Evolutionary conservation across 2,888 invertebrate genomes (phyloP).

Genomic region (Drosophila colorata): DNA sequence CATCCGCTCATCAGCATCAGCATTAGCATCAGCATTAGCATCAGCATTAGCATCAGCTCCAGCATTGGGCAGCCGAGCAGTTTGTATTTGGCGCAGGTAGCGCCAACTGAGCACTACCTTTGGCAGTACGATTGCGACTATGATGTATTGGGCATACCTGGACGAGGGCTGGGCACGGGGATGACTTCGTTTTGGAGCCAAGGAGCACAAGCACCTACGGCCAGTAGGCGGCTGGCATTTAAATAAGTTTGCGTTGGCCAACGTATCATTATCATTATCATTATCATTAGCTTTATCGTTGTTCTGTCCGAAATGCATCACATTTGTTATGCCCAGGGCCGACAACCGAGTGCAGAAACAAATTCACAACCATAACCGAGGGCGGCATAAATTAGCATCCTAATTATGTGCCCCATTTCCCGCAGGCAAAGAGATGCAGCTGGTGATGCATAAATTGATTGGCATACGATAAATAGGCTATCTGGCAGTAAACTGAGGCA

Average conservation of each 20-base stretch:
- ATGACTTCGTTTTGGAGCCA: neutral
- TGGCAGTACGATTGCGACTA: constrained; percentile 9
- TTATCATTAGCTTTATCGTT: constrained; percentile 42
- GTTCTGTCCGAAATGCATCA: constrained; percentile 28
- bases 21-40: neutral
- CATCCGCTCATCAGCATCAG: constrained; percentile 2
- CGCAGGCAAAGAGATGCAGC: no score
- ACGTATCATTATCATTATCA: neutral
- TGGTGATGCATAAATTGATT: neutral
- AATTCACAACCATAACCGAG: neutral
- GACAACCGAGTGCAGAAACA: constrained; percentile 1
- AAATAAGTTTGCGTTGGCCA: constrained; percentile 25
- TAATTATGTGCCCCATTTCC: constrained; percentile 22
- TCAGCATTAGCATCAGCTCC: neutral
- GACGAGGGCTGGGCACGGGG: neutral
- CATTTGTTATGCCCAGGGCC: constrained; percentile 37
- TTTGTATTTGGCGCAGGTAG: constrained; percentile 3
- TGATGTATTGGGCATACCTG: constrained; percentile 22
- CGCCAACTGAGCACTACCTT: constrained; percentile 11
- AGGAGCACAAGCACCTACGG: no score
- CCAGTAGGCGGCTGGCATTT: constrained; percentile 4
- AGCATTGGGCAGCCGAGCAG: neutral
- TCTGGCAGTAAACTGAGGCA: no score
- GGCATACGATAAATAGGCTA: no score
- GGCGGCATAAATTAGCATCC: constrained; percentile 46